These are phyloP conservation scores for Sparidentex hasta DNA, from an alignment of 2,797 vertebrate species.

Conservation along the genomic window DNA sequence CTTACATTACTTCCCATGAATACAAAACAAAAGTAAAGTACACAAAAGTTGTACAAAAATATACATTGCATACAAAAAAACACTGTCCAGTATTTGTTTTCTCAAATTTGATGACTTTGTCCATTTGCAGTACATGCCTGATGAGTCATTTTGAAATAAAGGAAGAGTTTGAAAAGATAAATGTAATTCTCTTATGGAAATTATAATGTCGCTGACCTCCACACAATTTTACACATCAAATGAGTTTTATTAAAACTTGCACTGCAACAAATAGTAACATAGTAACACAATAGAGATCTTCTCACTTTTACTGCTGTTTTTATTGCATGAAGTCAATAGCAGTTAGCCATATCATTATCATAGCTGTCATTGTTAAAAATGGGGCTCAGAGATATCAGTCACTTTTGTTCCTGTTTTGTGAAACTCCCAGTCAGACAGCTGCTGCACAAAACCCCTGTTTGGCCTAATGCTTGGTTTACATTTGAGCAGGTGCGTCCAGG, in stretches of 20 bases:
- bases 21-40: background rate
- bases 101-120: background rate
- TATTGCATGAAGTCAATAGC: background rate
- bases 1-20: background rate
- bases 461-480: slow-evolving; percentile 88
- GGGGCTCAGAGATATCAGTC: slow-evolving; percentile 79
- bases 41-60: background rate
- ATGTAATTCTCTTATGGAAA: no score
- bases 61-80: background rate
- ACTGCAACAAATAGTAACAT: background rate
- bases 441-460: slow-evolving; percentile 86
- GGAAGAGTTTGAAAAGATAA: no score
- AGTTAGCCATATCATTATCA: background rate
- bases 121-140: background rate
- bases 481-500: slow-evolving; percentile 85
- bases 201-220: background rate
- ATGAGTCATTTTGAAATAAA: background rate
- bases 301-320: background rate
- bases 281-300: background rate
- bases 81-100: background rate
- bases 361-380: slow-evolving; percentile 18
- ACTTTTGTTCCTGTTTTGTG: slow-evolving; percentile 51
- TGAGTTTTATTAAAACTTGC: background rate
- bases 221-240: background rate
- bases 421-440: slow-evolving; percentile 91